A percentile compares a stretch with the other conserved stretches of the same genome.
Conservation (phyloP, 2,888 invertebrate genomes). For the Drosophila recens region DNA sequence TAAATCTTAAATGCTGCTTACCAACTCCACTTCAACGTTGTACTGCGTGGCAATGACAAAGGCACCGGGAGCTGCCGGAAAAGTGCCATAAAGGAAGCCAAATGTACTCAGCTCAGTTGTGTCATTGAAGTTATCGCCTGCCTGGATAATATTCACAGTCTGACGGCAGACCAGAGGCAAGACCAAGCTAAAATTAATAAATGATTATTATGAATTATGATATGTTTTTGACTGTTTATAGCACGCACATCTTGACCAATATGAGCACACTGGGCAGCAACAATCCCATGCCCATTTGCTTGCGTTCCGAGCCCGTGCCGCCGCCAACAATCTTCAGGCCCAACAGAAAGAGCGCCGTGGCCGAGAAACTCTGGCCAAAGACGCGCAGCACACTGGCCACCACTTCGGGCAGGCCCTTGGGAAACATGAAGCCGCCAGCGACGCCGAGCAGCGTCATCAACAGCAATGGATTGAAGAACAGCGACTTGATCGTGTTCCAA, state of each 20-base stretch:
- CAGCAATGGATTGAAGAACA: conserved; percentile 94
- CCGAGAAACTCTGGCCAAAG: conserved; percentile 95
- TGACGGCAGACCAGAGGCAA: conserved; percentile 95
- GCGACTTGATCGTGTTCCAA: conserved; percentile 88
- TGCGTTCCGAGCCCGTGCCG: conserved; percentile 87
- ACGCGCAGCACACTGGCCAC: conserved; percentile 91
- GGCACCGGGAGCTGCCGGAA: conserved; percentile 98
- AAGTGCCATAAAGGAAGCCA: conserved; percentile 97
- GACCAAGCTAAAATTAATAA: conserved; percentile 88
- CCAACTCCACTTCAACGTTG: conserved; percentile 93
- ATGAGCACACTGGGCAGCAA: conserved; percentile 94
- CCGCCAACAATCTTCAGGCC: conserved; percentile 97
- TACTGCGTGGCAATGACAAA: conserved; percentile 97
- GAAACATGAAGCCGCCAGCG: conserved; percentile 92
- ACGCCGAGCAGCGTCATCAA: conserved; percentile 97
- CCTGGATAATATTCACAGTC: conserved; percentile 91
- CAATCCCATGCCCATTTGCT: conserved; percentile 89
- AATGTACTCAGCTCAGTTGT: conserved; percentile 94
- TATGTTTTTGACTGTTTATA: too few species aligned
- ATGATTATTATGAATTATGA: too few species aligned
- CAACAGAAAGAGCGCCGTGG: conserved; percentile 94
- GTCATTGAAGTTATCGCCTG: conserved; percentile 90
- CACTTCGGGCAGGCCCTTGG: conserved; percentile 91
- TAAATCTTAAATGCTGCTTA: conserved; percentile 84
- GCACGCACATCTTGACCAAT: conserved; percentile 93